A percentile compares a stretch with the other conserved stretches of the same genome.
Conservation (phyloP, 2,888 invertebrate species). For the Lampropteryx suffumata region DNA sequence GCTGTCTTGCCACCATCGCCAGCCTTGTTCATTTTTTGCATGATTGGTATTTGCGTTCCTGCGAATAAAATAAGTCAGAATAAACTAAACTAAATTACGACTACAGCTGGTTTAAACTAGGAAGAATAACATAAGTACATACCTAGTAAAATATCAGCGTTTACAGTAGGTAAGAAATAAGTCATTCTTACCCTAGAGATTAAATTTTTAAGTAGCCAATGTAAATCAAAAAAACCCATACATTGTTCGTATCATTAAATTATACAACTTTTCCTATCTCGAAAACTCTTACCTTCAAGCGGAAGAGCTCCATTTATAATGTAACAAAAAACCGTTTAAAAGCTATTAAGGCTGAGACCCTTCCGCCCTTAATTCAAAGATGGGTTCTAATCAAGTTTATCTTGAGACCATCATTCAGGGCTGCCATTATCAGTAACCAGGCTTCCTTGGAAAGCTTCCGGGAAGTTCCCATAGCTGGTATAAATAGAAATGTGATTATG, state of each 20-base stretch:
- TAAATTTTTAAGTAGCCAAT: too few relatives aligned
- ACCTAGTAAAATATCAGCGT: too few relatives aligned
- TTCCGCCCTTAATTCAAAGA: slow-evolving; percentile 43
- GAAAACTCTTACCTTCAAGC: slow-evolving; percentile 19
- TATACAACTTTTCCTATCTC: slow-evolving; percentile 26
- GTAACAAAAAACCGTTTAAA: slow-evolving; percentile 43
- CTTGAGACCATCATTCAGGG: slow-evolving; percentile 41
- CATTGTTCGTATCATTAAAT: slow-evolving; percentile 28
- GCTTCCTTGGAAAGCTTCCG: slow-evolving; percentile 39
- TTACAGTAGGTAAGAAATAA: too few relatives aligned
- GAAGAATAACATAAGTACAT: too few relatives aligned
- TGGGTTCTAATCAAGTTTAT: slow-evolving; percentile 54
- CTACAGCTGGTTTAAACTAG: too few relatives aligned
- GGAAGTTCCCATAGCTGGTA: slow-evolving; percentile 41
- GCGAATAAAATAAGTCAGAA: slow-evolving; percentile 33
- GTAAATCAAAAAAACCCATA: too few relatives aligned
- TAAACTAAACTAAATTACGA: too few relatives aligned
- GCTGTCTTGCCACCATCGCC: slow-evolving; percentile 73
- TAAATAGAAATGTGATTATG: slow-evolving; percentile 27
- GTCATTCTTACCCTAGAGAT: too few relatives aligned
- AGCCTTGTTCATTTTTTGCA: slow-evolving; percentile 55
- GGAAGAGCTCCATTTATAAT: slow-evolving; percentile 34
- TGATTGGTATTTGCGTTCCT: slow-evolving; percentile 40
- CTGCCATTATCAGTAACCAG: slow-evolving; percentile 44
- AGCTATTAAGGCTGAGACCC: slow-evolving; percentile 37